phyloP scores from a whole-genome alignment of 2,797 vertebrate genomes.

The Rhinoraja longicauda region DNA sequence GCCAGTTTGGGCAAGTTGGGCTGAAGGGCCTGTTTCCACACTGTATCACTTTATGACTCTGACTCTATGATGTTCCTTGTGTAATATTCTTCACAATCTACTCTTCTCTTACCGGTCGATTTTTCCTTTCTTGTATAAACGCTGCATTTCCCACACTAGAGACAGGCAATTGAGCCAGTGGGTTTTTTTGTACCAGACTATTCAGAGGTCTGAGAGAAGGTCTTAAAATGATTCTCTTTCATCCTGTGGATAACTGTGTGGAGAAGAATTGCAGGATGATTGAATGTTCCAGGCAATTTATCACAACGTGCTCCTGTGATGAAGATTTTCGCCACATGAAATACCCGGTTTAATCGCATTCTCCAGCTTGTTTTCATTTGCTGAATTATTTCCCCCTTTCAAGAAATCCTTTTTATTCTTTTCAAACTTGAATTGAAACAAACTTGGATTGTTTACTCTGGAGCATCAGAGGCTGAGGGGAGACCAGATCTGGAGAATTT shows the following conservation, averaged over 20 bases:
- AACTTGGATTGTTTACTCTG: no score
- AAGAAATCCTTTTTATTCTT: neutral
- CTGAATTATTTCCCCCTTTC: neutral
- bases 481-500: no score
- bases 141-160: neutral
- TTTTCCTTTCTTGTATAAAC: neutral
- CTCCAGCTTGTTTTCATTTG: neutral
- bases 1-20: no score
- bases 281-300: conserved; percentile 1
- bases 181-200: neutral
- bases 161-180: neutral
- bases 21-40: no score
- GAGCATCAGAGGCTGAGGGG: no score
- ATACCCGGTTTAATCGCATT: neutral
- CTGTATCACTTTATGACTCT: neutral
- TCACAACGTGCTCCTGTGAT: neutral
- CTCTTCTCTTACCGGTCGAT: no score
- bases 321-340: neutral
- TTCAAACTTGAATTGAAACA: neutral
- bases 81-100: neutral
- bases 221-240: neutral
- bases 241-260: neutral
- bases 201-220: neutral
- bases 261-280: conserved; percentile 10
- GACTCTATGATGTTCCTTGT: neutral